phyloP scores from a whole-genome alignment of 2,797 vertebrate species.

The Spondyliosoma cantharus region DNA sequence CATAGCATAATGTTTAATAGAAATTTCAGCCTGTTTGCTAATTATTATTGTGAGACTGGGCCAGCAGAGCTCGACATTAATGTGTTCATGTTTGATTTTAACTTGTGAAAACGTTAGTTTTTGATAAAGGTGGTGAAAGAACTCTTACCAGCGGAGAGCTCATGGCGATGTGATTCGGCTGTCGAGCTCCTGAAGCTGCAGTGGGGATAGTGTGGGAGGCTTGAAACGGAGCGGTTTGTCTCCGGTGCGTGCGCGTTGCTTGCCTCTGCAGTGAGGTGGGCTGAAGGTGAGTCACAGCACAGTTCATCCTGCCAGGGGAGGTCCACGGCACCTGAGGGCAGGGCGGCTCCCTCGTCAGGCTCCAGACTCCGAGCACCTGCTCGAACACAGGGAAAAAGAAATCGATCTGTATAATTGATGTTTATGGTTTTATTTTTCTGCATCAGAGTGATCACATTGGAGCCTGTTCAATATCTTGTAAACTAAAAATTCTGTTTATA shows the following conservation, averaged over 20 bases:
- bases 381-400: slow-evolving; percentile 3
- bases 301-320: slow-evolving; percentile 80
- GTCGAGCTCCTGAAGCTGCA: slow-evolving; percentile 66
- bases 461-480: too few species aligned
- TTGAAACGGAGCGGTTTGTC: slow-evolving; percentile 44
- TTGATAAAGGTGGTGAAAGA: neutral
- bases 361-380: slow-evolving; percentile 65
- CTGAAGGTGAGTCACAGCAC: slow-evolving; percentile 79
- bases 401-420: neutral
- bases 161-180: neutral
- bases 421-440: neutral
- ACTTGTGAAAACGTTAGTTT: neutral
- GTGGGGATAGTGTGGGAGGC: slow-evolving; percentile 29
- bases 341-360: slow-evolving; percentile 6
- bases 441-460: too few species aligned
- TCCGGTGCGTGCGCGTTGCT: neutral
- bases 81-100: neutral
- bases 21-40: neutral
- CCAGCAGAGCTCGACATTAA: neutral
- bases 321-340: slow-evolving; percentile 46
- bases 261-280: slow-evolving; percentile 24
- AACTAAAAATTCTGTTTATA: too few species aligned
- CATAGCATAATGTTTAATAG: neutral
- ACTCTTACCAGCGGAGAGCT: slow-evolving; percentile 52
- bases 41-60: neutral